Evolutionary conservation across 2,888 invertebrate species (phyloP), one percentile per base, ranked within the genome.

Genomic region (Amphipoea oculea): DNA sequence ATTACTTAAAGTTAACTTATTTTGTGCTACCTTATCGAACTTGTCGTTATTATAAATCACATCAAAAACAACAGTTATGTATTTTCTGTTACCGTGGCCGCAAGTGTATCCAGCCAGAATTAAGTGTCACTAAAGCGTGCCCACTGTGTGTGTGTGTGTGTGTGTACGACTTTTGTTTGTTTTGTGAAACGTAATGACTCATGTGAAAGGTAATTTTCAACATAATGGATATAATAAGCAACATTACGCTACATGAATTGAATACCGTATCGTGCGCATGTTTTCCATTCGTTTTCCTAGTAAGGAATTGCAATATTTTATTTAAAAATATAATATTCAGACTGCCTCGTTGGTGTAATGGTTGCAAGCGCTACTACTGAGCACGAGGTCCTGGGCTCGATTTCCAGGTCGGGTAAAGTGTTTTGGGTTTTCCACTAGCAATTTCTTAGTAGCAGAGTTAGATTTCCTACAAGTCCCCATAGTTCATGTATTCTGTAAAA

Each of bases 131-230:
- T 51, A 17, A 14, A 62, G 20, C 20, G 5, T n/a, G 23, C 40
- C 36, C 36, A 42, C 67, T 29, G 14, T 62, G 29, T 62, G 29
- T 29, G 29, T 29, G 29, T 29, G 29, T 29, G 29, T 29, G 29
- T 45, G 45, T 51, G 62, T 54, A 66, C 11, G 6, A 40, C 54
- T 68, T 42, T 40, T 40, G 63, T 79, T 72, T 12, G 6, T 65
- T 57, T 73, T 68, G 45, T 78, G n/a, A 57, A 78, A 45, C 17
- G 23, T 36, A 48, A 63, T 80, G 79, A 78, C 23, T 63, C 79
- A 73, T 62, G 63, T 40, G 4, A 51, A 57, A 69, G 68, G 68
- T 29, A 57, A 65, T 76, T 76, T 66, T 51, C 40, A 42, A 17
- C 20, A 48, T 72, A 68, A 71, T 66, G n/a, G 17, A 42, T 3